These are phyloP conservation scores for Brachyhypopomus gauderio DNA, from an alignment of 2,113 vertebrate genomes.

Conservation along the genomic window DNA sequence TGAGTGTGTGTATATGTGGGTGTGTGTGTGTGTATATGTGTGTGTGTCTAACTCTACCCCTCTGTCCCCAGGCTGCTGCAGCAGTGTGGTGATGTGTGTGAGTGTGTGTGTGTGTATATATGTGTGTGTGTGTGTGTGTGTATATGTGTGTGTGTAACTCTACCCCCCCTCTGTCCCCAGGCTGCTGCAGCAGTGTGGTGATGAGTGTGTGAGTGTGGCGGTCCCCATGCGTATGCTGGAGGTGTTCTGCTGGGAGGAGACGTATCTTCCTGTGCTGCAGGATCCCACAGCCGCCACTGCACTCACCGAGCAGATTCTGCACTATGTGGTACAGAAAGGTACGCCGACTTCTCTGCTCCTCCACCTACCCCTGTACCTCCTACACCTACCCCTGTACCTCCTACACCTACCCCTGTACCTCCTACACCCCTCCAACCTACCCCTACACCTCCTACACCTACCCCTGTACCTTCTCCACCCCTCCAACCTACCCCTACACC, in stretches of 20 bases:
- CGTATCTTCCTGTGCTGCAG: constrained; percentile 84
- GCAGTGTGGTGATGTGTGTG: too few relatives aligned
- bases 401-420: too few relatives aligned
- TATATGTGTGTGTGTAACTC: background rate
- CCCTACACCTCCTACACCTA: too few relatives aligned
- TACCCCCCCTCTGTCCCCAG: constrained; percentile 76
- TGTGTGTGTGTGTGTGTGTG: constrained; percentile 11
- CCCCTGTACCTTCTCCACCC: too few relatives aligned
- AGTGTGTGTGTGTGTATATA: too few relatives aligned
- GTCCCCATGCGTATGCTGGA: constrained; percentile 98
- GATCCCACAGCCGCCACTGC: constrained; percentile 84
- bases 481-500: too few relatives aligned
- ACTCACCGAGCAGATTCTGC: constrained; percentile 95
- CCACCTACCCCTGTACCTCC: too few relatives aligned
- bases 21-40: constrained; percentile 3
- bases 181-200: constrained; percentile 83
- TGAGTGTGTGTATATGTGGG: too few relatives aligned
- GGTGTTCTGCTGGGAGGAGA: constrained; percentile 91
- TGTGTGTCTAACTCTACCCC: too few relatives aligned
- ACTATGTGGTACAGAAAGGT: constrained; percentile 98
- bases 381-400: too few relatives aligned
- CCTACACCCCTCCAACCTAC: too few relatives aligned
- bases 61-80: too few relatives aligned
- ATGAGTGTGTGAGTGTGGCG: constrained; percentile 90
- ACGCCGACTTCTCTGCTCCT: background rate